Evolutionary conservation across 2,797 vertebrate species (phyloP), one percentile per base, ranked within the genome.

Genomic region (Takifugu ocellatus): DNA sequence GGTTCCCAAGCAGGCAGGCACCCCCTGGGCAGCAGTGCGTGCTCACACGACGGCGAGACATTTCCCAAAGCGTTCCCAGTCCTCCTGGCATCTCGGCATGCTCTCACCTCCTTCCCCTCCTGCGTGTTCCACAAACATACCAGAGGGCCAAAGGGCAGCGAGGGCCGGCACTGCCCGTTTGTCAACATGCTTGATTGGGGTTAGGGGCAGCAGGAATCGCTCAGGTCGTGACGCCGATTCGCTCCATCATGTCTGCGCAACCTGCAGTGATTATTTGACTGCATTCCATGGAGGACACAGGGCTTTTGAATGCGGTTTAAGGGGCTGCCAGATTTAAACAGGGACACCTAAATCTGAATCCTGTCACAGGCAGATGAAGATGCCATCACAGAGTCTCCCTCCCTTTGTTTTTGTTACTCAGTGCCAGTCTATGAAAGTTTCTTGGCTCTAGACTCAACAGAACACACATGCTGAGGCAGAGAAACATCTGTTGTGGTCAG

Each of bases 401-500:
- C 43, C 61, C 74, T 84, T 86, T 87, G 84, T 87, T 84, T 75
- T 81, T 78, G 61, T 83, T 75, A 66, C 48, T 5, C 80, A 71
- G 80, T 83, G 81, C 84, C 80, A 82, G 84, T 79, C 75, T 82
- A 63, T 82, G 75, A 82, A 72, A 85, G 74, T 81, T 71, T 77
- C 76, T 84, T 87, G 80, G 87, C 87, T 77, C 66, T 79, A 85
- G 84, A 86, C 84, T 88, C 83, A 88, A 89, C 84, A 86, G 81
- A 86, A 87, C 84, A 84, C 84, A 85, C 85, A 87, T 84, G 83
- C 79, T 68, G 81, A 72, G 74, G 82, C 76, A 56, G 63, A 45
- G 69, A 72, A 87, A 89, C 86, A 88, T 87, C 86, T 89, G 87
- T 83, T 87, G 87, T 84, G 86, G 86, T 87, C 85, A 71, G 78